Percentiles rank a stretch among this genome's conserved stretches.
These are phyloP conservation scores for Goniozus legneri DNA, from an alignment of 1,140 invertebrate genomes.

Conservation along the genomic window DNA sequence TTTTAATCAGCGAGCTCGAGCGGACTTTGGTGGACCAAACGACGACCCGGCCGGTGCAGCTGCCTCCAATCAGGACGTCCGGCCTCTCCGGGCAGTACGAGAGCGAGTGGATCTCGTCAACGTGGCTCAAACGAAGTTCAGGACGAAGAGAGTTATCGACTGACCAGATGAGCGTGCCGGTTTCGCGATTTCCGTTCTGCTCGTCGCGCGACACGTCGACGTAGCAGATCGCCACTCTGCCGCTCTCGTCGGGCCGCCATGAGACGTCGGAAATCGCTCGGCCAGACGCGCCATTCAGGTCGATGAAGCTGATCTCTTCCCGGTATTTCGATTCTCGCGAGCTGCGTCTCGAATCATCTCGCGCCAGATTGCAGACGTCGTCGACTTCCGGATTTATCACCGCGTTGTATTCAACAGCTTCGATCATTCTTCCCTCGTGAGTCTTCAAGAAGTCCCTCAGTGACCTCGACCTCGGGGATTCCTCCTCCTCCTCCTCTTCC, in stretches of 20 bases:
- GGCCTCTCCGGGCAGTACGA: constrained; percentile 66
- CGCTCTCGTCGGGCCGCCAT: constrained; percentile 64
- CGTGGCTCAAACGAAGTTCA: constrained; percentile 62
- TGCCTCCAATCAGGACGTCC: constrained; percentile 66
- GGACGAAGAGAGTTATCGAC: constrained; percentile 64
- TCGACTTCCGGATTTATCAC: constrained; percentile 62
- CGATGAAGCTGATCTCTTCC: constrained; percentile 58
- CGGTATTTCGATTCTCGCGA: constrained; percentile 33
- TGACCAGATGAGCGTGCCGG: constrained; percentile 64
- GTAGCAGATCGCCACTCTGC: constrained; percentile 64
- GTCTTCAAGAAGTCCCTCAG: constrained; percentile 1
- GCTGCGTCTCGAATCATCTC: constrained; percentile 2
- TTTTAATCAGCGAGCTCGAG: constrained; percentile 53
- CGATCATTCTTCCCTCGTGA: constrained; percentile 25
- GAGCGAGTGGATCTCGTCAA: constrained; percentile 59
- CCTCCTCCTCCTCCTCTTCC: constrained; percentile 3
- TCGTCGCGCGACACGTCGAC: constrained; percentile 30
- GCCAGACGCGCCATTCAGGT: constrained; percentile 55
- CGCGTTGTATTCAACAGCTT: constrained; percentile 56
- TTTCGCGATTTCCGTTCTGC: constrained; percentile 6
- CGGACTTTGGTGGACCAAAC: constrained; percentile 54
- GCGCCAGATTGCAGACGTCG: constrained; percentile 57
- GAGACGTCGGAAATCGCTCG: constrained; percentile 60
- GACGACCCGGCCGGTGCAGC: constrained; percentile 64
- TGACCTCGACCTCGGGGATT: neutral